phyloP scores from a whole-genome alignment of 2,797 vertebrate species.

The Crocodylus rhombifer region DNA sequence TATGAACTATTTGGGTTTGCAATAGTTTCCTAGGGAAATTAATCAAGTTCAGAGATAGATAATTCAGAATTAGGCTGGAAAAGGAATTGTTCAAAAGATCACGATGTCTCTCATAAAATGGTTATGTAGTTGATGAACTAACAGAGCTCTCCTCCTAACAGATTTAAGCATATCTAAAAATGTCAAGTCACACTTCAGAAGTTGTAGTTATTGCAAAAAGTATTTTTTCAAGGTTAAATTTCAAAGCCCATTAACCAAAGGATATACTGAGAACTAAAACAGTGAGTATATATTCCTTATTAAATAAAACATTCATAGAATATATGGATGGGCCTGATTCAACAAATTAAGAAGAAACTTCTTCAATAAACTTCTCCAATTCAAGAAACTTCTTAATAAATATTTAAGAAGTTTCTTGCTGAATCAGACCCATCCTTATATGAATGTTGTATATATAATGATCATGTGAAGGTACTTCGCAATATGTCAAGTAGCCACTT shows the following conservation, averaged over 20 bases:
- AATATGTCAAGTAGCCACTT: neutral
- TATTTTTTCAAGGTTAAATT: neutral
- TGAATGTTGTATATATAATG: neutral
- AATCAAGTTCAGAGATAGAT: neutral
- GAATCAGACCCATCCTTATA: neutral
- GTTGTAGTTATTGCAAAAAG: neutral
- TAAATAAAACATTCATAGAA: no score
- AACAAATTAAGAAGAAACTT: no score
- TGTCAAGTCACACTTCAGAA: neutral
- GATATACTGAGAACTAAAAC: neutral
- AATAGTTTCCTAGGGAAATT: neutral
- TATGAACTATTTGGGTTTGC: neutral
- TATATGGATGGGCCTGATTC: no score
- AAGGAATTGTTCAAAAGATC: neutral
- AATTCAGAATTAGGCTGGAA: slow-evolving; percentile 1
- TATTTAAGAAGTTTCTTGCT: neutral
- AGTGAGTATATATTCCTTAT: no score
- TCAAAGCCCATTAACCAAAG: neutral
- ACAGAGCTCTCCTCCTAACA: neutral
- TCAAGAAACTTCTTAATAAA: no score
- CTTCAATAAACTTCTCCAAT: no score
- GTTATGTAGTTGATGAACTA: neutral
- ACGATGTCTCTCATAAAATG: neutral
- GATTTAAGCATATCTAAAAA: neutral
- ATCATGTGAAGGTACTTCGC: neutral